A percentile compares a stretch with the other conserved stretches of the same genome.
These are phyloP conservation scores for Brachionus koreanus DNA, from an alignment of 1,140 invertebrate genomes.

Conservation along the genomic window DNA sequence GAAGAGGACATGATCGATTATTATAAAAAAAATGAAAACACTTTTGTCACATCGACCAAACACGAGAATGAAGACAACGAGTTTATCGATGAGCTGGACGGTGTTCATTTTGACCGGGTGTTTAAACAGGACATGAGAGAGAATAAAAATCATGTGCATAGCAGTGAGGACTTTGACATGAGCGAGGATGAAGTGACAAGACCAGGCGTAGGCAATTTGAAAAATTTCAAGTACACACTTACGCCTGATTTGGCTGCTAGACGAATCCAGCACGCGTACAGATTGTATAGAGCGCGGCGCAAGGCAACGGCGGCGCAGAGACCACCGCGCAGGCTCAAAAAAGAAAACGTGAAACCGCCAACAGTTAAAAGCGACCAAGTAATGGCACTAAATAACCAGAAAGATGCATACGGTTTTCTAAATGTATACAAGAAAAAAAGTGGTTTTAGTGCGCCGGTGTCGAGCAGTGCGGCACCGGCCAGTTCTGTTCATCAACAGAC, in stretches of 20 bases:
- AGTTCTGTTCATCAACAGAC: background rate
- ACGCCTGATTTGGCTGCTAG: slow-evolving; percentile 22
- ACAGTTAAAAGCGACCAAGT: background rate
- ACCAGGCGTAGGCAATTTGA: background rate
- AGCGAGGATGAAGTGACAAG: background rate
- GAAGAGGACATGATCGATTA: slow-evolving; percentile 22
- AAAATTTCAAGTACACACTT: background rate
- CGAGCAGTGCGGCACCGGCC: background rate
- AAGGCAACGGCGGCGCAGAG: background rate
- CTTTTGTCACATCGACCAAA: slow-evolving; percentile 19
- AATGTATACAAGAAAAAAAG: slow-evolving; percentile 8
- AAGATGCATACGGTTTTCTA: background rate
- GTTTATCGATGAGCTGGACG: background rate
- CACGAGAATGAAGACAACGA: background rate
- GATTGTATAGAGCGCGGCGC: background rate
- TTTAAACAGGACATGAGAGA: slow-evolving; percentile 27
- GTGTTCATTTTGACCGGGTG: background rate
- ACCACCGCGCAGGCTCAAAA: background rate
- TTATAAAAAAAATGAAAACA: background rate
- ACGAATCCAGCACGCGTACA: slow-evolving; percentile 21
- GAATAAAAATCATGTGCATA: background rate
- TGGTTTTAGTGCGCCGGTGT: background rate
- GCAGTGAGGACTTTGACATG: background rate
- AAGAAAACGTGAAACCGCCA: background rate
- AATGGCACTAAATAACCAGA: background rate